Conservation (phyloP, 2,888 invertebrate genomes). For the Desoria tigrina region DNA sequence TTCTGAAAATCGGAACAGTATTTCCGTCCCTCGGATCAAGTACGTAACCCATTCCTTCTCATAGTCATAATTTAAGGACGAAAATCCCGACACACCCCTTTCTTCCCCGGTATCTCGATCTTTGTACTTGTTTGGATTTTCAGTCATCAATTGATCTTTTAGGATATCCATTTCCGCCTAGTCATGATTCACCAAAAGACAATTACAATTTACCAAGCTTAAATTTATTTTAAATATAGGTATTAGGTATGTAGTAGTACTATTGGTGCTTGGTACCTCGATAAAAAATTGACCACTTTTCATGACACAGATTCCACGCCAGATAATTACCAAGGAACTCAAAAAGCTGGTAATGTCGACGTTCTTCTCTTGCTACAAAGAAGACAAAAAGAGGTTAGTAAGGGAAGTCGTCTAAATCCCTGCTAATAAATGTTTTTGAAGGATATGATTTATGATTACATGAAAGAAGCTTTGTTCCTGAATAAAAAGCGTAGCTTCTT, state of each 20-base stretch:
- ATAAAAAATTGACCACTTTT: slow-evolving; percentile 15
- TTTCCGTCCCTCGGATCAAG: slow-evolving; percentile 26
- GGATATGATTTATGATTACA: no score
- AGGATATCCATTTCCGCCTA: slow-evolving; percentile 21
- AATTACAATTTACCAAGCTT: not conserved
- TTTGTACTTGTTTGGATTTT: slow-evolving; percentile 30
- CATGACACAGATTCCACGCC: slow-evolving; percentile 8
- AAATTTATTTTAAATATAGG: not conserved
- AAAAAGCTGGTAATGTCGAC: slow-evolving; percentile 4
- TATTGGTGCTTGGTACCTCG: no score
- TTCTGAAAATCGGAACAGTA: slow-evolving; percentile 27
- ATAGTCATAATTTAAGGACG: slow-evolving; percentile 27
- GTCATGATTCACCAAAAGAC: no score
- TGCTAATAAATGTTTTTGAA: not conserved
- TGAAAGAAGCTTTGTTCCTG: not conserved
- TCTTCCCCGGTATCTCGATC: slow-evolving; percentile 25
- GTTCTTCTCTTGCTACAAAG: not conserved
- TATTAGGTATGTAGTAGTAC: no score
- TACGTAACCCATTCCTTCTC: slow-evolving; percentile 17
- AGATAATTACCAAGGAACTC: not conserved
- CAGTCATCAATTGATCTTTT: slow-evolving; percentile 20
- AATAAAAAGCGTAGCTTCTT: slow-evolving; percentile 16
- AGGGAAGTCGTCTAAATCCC: not conserved
- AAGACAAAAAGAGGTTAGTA: slow-evolving; percentile 4
- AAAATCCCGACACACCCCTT: slow-evolving; percentile 28